Evolutionary conservation across 2,797 vertebrate species (phyloP), one percentile per base, ranked within the genome.

Genomic region (Microctenopoma stevenorrisi): DNA sequence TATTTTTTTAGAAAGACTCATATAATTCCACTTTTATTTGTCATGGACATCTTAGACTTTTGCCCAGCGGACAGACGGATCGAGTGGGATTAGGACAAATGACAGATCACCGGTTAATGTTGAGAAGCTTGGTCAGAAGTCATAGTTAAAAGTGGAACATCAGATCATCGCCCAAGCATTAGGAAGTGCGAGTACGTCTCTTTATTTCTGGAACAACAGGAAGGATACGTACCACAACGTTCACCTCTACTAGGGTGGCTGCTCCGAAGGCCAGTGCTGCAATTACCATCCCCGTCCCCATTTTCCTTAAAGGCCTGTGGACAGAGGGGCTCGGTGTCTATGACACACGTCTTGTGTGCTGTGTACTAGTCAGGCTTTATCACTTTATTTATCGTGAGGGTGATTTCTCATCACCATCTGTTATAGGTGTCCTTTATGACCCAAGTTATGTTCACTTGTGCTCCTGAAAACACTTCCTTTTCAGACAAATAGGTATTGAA

Each of bases 231-330:
- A 99, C 98, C 91, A 94, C 93, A 47, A 97, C 95, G 65, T 95
- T 95, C 71, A 97, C 35, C 90, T 99, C 97, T 86, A 99, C 92
- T 61, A 95, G 1, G 1, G 97, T 93, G 56, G 97, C 97, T 38
- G 95, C 93, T 78, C 86, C 93, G 40, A 99, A 99, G 0, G 97
- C 96, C 84, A 98, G n/a, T 2, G 95, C 95, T 13, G 95, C 97
- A 72, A 99, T 90, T 67, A 98, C 82, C 97, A 99, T 99, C 67
- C 98, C 98, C 2, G 81, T 33, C 26, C 95, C 93, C 96, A 99
- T 99, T 92, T 97, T 98, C 80, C 89, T 96, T 22, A 99, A 91
- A 43, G 97, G 96, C 68, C 97, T 99, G 83, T 43, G 56, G 16
- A 48, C 28, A 70, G n/a, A 66, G 16, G 28, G 65, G 44, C 43